These are phyloP conservation scores for Xestia c-nigrum DNA, from an alignment of 2,888 invertebrate genomes.

Conservation along the genomic window DNA sequence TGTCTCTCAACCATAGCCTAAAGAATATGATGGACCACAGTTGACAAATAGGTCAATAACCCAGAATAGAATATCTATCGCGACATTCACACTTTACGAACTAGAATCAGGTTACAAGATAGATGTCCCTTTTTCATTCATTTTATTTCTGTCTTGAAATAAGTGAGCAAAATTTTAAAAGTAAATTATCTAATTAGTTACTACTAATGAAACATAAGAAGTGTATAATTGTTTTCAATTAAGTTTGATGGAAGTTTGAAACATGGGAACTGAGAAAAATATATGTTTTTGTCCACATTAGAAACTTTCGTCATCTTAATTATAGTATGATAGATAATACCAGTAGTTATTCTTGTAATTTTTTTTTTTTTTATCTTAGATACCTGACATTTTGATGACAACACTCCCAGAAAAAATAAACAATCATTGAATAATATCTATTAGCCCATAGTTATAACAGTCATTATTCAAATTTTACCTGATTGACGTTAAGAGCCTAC, in stretches of 20 bases:
- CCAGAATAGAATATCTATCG: constrained; percentile 56
- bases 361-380: not conserved
- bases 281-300: not conserved
- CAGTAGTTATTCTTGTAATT: constrained; percentile 13
- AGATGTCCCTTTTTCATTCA: not conserved
- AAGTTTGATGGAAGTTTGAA: not conserved
- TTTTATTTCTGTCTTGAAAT: not conserved
- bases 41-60: constrained; percentile 61
- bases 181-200: not conserved
- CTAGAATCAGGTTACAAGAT: not conserved
- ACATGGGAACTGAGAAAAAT: not conserved
- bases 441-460: not conserved
- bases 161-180: not conserved
- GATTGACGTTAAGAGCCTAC: constrained; percentile 1
- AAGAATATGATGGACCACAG: constrained; percentile 41
- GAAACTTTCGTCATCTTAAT: not conserved
- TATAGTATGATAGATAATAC: not conserved
- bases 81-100: constrained; percentile 43
- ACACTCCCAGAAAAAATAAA: not conserved
- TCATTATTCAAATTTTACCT: not conserved
- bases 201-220: not conserved
- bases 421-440: not conserved
- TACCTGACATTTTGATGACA: not conserved
- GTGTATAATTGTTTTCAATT: not conserved
- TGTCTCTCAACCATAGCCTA: constrained; percentile 56